Conservation (phyloP, 2,797 vertebrate genomes). For the Alca torda region DNA sequence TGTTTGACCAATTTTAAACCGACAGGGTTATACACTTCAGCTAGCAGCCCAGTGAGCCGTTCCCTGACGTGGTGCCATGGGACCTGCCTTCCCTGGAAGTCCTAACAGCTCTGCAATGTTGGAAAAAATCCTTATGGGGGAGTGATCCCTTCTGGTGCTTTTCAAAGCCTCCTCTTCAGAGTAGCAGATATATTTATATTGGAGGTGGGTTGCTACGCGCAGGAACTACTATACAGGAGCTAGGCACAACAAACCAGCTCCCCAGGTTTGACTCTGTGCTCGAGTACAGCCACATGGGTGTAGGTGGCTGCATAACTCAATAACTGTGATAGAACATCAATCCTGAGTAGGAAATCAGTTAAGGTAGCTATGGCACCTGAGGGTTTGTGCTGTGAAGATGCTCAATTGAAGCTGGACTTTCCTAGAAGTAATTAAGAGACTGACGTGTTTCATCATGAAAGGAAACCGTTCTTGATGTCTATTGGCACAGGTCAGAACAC, state of each 20-base stretch:
- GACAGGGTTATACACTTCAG: not conserved
- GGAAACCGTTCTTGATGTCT: not conserved
- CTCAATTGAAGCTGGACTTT: not conserved
- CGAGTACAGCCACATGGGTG: not conserved
- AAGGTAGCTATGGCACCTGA: not conserved
- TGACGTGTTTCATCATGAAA: not conserved
- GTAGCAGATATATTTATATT: constrained; percentile 59
- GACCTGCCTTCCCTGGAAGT: not conserved
- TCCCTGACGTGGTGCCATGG: accelerated
- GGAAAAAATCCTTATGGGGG: constrained; percentile 46
- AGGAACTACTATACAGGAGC: constrained; percentile 39
- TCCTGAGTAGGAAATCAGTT: not conserved
- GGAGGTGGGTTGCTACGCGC: constrained; percentile 61
- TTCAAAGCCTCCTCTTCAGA: constrained; percentile 44
- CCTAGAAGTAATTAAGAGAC: not conserved
- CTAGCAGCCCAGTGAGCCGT: not conserved
- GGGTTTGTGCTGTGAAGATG: not conserved
- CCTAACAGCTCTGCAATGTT: constrained; percentile 7
- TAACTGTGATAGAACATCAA: not conserved
- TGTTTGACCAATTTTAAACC: not conserved
- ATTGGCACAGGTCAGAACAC: not conserved
- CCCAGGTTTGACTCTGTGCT: not conserved
- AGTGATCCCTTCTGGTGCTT: constrained; percentile 61
- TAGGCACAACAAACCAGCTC: constrained; percentile 57
- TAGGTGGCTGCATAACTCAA: not conserved